These are phyloP conservation scores for Callochromis pleurospilus DNA, from an alignment of 2,113 vertebrate species.

Conservation along the genomic window DNA sequence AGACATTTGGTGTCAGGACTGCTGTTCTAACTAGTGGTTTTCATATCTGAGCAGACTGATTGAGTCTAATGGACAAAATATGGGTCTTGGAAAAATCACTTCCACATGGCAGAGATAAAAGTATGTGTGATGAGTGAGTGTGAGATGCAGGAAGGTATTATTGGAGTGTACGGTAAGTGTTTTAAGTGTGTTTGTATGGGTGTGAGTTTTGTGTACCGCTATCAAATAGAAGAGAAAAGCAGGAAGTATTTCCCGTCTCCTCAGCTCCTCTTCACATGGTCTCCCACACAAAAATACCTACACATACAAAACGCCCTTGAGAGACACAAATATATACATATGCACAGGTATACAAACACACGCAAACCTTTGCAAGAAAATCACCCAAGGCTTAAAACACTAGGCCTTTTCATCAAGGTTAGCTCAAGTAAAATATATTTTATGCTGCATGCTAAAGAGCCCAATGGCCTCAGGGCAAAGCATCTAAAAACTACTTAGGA, in stretches of 20 bases:
- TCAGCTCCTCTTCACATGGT: conserved; percentile 30
- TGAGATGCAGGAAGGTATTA: neutral
- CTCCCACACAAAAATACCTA: neutral
- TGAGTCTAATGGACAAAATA: conserved; percentile 49
- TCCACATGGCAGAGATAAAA: conserved; percentile 36
- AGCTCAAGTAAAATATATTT: neutral
- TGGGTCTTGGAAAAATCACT: conserved; percentile 31
- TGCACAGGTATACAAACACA: neutral
- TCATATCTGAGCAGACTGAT: conserved; percentile 44
- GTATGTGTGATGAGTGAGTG: neutral
- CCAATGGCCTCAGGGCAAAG: neutral
- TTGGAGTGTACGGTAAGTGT: neutral
- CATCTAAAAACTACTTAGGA: neutral
- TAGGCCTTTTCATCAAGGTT: conserved; percentile 13
- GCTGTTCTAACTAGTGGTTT: conserved; percentile 20
- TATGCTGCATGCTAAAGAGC: neutral
- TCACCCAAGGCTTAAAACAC: neutral
- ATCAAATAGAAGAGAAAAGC: neutral
- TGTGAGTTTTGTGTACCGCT: neutral
- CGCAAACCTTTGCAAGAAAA: neutral
- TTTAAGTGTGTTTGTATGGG: neutral
- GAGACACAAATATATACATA: neutral
- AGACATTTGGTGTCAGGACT: conserved; percentile 2
- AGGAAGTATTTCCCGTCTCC: conserved; percentile 29
- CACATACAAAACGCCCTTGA: neutral